phyloP scores from a whole-genome alignment of 2,888 invertebrate species.

The Rhyacophila evoluta region DNA sequence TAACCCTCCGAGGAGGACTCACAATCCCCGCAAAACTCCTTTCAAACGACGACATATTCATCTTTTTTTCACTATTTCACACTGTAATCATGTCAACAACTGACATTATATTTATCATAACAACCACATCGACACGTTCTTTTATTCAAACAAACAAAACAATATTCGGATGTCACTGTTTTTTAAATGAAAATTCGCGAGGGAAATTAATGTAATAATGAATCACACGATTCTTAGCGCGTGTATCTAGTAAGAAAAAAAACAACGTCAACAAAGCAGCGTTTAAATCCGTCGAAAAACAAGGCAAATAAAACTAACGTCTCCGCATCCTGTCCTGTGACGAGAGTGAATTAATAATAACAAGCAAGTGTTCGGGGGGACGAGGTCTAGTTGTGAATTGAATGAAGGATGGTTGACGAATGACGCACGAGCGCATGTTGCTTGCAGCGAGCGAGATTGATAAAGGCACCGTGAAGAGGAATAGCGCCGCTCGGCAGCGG shows the following conservation, averaged over 20 bases:
- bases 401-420: slow-evolving; percentile 15
- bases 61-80: too few species aligned
- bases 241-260: background rate
- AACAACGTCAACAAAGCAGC: background rate
- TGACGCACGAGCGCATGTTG: background rate
- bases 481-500: background rate
- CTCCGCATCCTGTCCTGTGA: background rate
- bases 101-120: background rate
- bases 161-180: background rate
- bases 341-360: background rate
- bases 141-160: background rate
- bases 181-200: background rate
- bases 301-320: background rate
- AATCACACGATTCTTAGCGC: background rate
- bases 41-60: slow-evolving; percentile 19
- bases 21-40: background rate
- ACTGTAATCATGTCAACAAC: background rate
- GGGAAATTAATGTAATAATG: background rate
- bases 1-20: slow-evolving; percentile 33
- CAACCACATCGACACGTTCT: background rate
- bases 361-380: background rate
- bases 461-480: background rate
- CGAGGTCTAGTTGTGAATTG: background rate
- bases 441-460: background rate
- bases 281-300: background rate